Evolutionary conservation across 2,888 invertebrate species (phyloP), one percentile per base, ranked within the genome.

Genomic region (Vannuccia rotundouncinata): DNA sequence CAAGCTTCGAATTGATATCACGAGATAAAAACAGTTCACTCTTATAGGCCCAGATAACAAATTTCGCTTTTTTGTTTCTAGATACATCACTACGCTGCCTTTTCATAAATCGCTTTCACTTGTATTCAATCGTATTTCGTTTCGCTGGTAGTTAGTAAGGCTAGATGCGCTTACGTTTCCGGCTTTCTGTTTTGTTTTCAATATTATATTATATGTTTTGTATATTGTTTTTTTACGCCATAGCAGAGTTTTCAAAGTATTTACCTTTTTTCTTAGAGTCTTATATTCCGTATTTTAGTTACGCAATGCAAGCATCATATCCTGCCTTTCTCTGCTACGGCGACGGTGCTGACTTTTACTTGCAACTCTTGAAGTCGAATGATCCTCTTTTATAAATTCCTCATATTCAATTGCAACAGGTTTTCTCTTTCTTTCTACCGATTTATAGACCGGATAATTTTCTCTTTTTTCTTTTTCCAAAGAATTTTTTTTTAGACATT

Each of bases 11-110:
- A 66, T 66, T 66, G 66, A 66, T 66, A 66, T 66, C 66, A 5
- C 66, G 66, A 66, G 66, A 66, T 66, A 66, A 66, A 66, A 66
- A 66, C 66, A 66, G 25, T 66, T 66, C 66, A 66, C 66, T 66
- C 66, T 66, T 66, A 66, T 66, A 66, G 66, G 66, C 66, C 25
- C 66, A 66, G 25, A 66, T 66, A 66, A 66, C 66, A 66, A 66
- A 66, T 66, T 66, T 66, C 66, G 66, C 66, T 66, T 66, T 66
- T 22, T 66, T 66, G 66, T 66, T 66, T 66, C n/a, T 66, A 66
- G 66, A 66, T 13, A 66, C 66, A 66, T 66, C 66, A 66, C 66
- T 66, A 66, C 66, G 66, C 66, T 66, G 66, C 66, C 66, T 66
- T 66, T 66, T 66, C 66, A 66, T 66, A 66, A 66, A 66, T 66